Conservation (phyloP, 2,113 vertebrate genomes). For the Mionectes macconnelli region DNA sequence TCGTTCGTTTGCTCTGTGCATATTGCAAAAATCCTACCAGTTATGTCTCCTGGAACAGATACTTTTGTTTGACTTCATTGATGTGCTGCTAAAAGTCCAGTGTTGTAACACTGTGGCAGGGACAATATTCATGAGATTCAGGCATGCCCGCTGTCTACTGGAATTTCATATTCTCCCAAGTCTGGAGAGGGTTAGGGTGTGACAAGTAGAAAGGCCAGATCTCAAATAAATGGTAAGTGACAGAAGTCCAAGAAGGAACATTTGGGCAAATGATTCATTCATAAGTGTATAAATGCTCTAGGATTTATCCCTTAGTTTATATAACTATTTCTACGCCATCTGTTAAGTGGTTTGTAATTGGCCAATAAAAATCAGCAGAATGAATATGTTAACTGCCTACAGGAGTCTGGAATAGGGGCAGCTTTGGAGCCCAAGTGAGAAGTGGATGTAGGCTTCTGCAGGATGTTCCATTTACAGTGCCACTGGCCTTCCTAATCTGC, state of each 20-base stretch:
- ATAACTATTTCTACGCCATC: background rate
- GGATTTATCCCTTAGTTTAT: background rate
- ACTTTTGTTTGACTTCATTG: rapidly evolving
- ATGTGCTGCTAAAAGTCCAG: background rate
- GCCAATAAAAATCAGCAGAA: background rate
- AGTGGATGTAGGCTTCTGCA: background rate
- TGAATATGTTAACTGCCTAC: background rate
- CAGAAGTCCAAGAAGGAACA: background rate
- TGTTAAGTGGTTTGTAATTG: background rate
- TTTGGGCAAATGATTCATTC: background rate
- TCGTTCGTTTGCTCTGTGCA: background rate
- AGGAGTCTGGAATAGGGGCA: background rate
- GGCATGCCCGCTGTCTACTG: background rate
- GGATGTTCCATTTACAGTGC: background rate
- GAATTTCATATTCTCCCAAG: background rate
- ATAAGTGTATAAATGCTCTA: background rate
- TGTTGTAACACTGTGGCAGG: background rate
- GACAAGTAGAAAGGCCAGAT: background rate
- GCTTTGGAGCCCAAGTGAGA: background rate
- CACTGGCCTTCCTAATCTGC: background rate
- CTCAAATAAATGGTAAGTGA: background rate
- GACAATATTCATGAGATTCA: background rate
- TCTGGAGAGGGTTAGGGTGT: background rate
- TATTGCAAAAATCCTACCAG: background rate
- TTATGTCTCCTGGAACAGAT: background rate